These are phyloP conservation scores for Ramphastos sulfuratus DNA, from an alignment of 2,113 vertebrate genomes.

Conservation along the genomic window DNA sequence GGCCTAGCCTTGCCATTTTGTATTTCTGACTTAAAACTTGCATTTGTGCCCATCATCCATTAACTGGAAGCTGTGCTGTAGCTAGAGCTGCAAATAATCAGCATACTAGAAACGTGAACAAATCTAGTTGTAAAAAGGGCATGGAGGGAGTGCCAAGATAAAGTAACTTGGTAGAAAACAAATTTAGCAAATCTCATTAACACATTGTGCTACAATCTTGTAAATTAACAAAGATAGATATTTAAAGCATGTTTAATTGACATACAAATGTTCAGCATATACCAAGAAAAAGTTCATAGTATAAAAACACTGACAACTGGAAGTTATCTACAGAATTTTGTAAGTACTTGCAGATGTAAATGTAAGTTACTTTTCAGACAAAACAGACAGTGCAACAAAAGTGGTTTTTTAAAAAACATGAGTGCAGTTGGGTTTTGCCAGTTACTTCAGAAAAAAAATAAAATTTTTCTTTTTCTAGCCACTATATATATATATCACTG, in stretches of 20 bases:
- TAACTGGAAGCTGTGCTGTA: slow-evolving; percentile 8
- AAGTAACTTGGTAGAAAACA: slow-evolving; percentile 64
- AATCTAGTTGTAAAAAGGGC: slow-evolving; percentile 54
- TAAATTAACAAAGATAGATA: slow-evolving; percentile 66
- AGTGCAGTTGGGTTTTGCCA: slow-evolving; percentile 67
- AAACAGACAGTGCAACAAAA: slow-evolving; percentile 69
- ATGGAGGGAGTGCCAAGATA: slow-evolving; percentile 35
- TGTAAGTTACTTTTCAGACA: slow-evolving; percentile 75
- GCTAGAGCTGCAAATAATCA: slow-evolving; percentile 25
- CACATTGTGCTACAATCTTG: slow-evolving; percentile 53
- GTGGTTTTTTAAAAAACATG: slow-evolving; percentile 77
- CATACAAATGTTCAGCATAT: slow-evolving; percentile 59
- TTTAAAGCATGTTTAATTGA: slow-evolving; percentile 65
- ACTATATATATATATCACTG: slow-evolving; percentile 51
- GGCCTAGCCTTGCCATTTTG: background rate
- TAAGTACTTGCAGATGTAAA: slow-evolving; percentile 74
- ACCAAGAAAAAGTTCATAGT: slow-evolving; percentile 66
- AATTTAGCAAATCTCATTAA: slow-evolving; percentile 68
- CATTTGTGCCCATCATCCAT: background rate
- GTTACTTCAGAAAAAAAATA: slow-evolving; percentile 67
- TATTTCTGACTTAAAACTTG: background rate
- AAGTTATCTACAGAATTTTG: slow-evolving; percentile 76
- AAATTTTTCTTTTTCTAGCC: slow-evolving; percentile 68
- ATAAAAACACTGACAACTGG: slow-evolving; percentile 72
- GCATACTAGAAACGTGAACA: slow-evolving; percentile 36